A percentile compares a stretch with the other conserved stretches of the same genome.
phyloP scores from a whole-genome alignment of 2,113 vertebrate genomes.

The Pogonocichla stellata region DNA sequence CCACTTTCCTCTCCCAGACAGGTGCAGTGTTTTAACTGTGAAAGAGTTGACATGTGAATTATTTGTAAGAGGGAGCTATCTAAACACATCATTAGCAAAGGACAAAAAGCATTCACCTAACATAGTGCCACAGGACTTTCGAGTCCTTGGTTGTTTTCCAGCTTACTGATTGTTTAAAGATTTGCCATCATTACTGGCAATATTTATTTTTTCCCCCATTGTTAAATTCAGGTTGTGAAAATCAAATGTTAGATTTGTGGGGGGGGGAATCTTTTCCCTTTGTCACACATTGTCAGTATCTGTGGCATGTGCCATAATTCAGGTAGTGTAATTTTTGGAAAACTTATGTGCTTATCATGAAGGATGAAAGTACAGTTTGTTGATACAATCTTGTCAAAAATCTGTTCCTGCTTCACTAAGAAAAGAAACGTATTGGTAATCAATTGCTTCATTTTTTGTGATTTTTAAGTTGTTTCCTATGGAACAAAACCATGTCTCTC shows the following conservation, averaged over 20 bases:
- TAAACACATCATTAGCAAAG: slow-evolving; percentile 55
- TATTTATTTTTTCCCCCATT: neutral
- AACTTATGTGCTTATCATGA: neutral
- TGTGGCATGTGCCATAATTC: neutral
- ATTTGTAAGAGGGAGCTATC: slow-evolving; percentile 68
- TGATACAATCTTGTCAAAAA: neutral
- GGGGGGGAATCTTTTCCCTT: neutral
- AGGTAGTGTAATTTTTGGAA: neutral
- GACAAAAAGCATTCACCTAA: slow-evolving; percentile 64
- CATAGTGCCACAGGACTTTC: slow-evolving; percentile 44
- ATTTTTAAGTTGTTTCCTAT: neutral
- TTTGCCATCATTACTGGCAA: neutral
- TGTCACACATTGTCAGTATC: neutral
- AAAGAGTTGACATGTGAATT: slow-evolving; percentile 77
- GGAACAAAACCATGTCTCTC: neutral
- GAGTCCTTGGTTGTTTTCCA: slow-evolving; percentile 35
- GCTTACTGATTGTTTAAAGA: slow-evolving; percentile 15
- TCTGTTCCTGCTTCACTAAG: neutral
- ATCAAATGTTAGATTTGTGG: neutral
- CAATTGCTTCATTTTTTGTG: neutral
- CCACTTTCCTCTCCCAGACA: slow-evolving; percentile 60
- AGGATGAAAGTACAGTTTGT: neutral
- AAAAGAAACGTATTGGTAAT: neutral
- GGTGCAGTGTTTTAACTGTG: slow-evolving; percentile 80
- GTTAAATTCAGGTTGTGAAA: neutral